Evolutionary conservation across 2,888 invertebrate genomes (phyloP), one percentile per base, ranked within the genome.

Genomic region (Chloromyia formosa): DNA sequence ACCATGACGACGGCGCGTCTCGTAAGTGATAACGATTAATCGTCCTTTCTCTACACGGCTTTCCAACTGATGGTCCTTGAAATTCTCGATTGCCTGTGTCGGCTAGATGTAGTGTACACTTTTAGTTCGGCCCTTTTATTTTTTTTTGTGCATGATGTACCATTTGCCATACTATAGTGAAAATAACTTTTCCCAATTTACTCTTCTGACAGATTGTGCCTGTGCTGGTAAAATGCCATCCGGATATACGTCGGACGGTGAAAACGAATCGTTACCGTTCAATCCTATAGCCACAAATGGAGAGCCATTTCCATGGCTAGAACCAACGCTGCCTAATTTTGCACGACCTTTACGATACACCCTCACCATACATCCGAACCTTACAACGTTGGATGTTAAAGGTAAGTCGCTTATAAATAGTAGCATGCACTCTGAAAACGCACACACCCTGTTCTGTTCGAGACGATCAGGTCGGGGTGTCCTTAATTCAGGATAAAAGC

Each of bases 291-390:
- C 92, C 76, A 92, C 92, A 75, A 92, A 91, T 81, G 93, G 92
- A 20, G 89, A 93, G 85, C 87, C 90, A 78, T 93, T 92, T 83
- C 93, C 93, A 75, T 93, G 93, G 93, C 88, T 91, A 81, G 90
- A 91, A 82, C 88, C 91, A 79, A 88, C 94, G 77, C 88, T 96
- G 79, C 96, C 96, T 0, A 89, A 89, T 49, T 92, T 90, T 83
- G 90, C 92, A 56, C 90, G 90, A 82, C 96, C 96, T 14, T 89
- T 92, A 79, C 91, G 94, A 79, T 97, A 97, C 83, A 93, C 92
- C 82, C 89, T 98, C 74, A 94, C 94, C 85, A 90, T 97, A 80
- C 96, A 97, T 86, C 96, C 97, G 9, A 96, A 97, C 85, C 88
- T 97, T 74, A 95, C 96, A 61, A 94, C 95, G 18, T 90, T 94